Evolutionary conservation across 2,797 vertebrate species (phyloP), one percentile per base, ranked within the genome.

Genomic region (Leptoclinus maculatus): DNA sequence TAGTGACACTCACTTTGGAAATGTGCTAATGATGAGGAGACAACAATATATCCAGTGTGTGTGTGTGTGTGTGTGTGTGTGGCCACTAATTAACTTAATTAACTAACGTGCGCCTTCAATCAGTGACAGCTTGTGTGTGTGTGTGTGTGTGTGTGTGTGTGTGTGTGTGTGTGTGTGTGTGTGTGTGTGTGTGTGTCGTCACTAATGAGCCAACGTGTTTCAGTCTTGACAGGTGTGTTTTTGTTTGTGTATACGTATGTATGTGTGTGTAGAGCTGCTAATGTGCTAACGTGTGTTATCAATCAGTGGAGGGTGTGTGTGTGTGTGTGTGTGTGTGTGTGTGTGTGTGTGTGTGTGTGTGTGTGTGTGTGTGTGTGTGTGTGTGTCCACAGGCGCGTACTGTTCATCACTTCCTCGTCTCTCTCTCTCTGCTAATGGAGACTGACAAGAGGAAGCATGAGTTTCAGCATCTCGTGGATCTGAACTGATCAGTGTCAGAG

Each of bases 11-110:
- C 70, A 36, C 78, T 80, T 76, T 87, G 73, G 80, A 84, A 84
- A 87, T 71, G 85, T 84, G 81, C 68, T 88, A 85, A 80, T 75
- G 80, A 86, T 62, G 60, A 87, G 78, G 71, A 82, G 74, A 80
- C 72, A 32, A 80, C 79, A 72, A 66, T 72, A 68, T 63, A 73
- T 70, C 12, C 2, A 7, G 14, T 56, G 23, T 54, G 23, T 54
- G 43, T 2, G 39, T 54, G 59, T 53, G 39, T 54, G 59, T 53
- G 45, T 65, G 53, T 63, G 59, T 47, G 57, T 70, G 25, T 41
- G 9, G 51, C 34, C n/a, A 34, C 41, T 67, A 75, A 80, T 70
- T 64, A 81, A 53, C 56, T 74, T 67, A 75, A 80, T 70, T 64
- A 81, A 53, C 56, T 74, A 21, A 71, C 67, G 59, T 49, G 64